phyloP scores from a whole-genome alignment of 2,113 vertebrate genomes.

The Siphamia tubifer region DNA sequence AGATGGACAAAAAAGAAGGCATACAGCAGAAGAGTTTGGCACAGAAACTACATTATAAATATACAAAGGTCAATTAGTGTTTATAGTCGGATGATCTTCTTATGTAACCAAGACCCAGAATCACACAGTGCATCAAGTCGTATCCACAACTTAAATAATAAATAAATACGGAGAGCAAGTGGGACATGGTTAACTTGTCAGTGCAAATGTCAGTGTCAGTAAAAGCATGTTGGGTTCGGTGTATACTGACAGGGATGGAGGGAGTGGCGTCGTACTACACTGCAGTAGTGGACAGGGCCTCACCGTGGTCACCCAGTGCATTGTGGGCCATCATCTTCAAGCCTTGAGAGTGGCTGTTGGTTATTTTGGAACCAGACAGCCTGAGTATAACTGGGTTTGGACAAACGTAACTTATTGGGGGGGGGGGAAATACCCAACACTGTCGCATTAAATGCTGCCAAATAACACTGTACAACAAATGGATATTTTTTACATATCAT shows the following conservation, averaged over 20 bases:
- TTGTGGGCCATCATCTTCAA: no score
- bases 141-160: background rate
- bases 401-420: no score
- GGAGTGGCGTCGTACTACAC: background rate
- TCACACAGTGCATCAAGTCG: background rate
- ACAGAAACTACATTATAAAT: constrained; percentile 23
- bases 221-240: constrained; percentile 13
- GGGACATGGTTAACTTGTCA: background rate
- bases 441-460: no score
- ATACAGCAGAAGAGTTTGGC: constrained; percentile 16
- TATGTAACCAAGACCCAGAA: background rate
- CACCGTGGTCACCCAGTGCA: no score
- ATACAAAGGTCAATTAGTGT: no score
- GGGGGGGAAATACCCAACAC: no score
- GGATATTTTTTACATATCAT: no score
- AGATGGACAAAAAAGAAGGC: background rate
- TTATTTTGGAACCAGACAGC: no score
- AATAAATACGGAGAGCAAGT: background rate
- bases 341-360: no score
- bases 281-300: no score
- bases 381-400: no score
- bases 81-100: background rate
- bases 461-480: no score
- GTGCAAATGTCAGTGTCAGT: constrained; percentile 11
- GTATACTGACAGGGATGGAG: background rate